Percentiles rank a stretch among this genome's conserved stretches.
Conservation (phyloP, 2,888 invertebrate genomes). For the Sphinx pinastri region DNA sequence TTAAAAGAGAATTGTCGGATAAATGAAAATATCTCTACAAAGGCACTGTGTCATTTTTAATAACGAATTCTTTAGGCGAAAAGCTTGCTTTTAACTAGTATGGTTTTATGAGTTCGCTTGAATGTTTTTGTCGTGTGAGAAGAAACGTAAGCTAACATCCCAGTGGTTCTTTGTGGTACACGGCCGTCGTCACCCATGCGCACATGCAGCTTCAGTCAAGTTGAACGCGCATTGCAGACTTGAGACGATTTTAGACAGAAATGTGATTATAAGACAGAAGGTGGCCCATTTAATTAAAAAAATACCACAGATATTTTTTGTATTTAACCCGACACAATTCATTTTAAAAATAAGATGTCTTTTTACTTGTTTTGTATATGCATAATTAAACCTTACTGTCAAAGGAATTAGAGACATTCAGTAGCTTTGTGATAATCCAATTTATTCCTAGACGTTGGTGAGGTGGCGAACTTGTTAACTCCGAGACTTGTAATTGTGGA, state of each 20-base stretch:
- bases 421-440: not conserved
- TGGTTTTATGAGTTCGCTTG: not conserved
- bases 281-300: too few species aligned
- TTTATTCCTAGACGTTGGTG: not conserved
- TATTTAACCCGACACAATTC: too few species aligned
- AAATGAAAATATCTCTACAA: slow-evolving; percentile 19
- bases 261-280: too few species aligned
- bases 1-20: slow-evolving; percentile 9
- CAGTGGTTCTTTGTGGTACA: too few species aligned
- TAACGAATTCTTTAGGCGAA: not conserved
- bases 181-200: too few species aligned
- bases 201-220: too few species aligned
- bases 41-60: not conserved
- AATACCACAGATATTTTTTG: too few species aligned
- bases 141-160: too few species aligned
- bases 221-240: too few species aligned
- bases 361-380: not conserved
- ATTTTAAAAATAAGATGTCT: not conserved
- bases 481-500: not conserved
- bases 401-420: not conserved
- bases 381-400: not conserved
- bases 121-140: too few species aligned
- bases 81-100: not conserved
- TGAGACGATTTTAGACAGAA: too few species aligned
- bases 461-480: not conserved